Percentiles rank a stretch among this genome's conserved stretches.
These are phyloP conservation scores for Micromys minutus DNA, from an alignment of 2,113 vertebrate species.

Conservation along the genomic window DNA sequence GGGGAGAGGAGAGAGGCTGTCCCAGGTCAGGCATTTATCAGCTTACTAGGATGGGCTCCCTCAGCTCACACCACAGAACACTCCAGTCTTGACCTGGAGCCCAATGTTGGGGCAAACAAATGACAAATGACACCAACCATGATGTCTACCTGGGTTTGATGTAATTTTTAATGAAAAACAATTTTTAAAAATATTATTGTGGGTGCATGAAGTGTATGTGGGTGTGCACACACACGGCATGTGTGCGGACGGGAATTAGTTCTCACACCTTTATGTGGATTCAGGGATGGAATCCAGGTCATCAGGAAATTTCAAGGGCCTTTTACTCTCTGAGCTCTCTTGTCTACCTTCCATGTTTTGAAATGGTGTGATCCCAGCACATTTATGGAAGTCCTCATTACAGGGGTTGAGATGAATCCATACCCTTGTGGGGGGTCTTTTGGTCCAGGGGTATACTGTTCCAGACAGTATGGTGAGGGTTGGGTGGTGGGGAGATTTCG, in stretches of 20 bases:
- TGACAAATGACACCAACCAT: accelerated
- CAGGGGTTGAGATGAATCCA: accelerated
- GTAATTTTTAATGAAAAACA: not conserved
- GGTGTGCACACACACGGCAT: not conserved
- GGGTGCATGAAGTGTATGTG: not conserved
- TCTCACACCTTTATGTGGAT: not conserved
- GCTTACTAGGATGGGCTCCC: not conserved
- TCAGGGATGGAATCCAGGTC: not conserved
- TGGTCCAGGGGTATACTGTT: not conserved
- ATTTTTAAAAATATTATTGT: not conserved
- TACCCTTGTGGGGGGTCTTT: not conserved
- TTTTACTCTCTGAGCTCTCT: not conserved
- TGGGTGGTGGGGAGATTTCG: too few species aligned
- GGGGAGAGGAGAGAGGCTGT: not conserved
- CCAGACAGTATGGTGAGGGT: accelerated
- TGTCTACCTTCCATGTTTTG: not conserved
- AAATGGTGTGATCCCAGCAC: accelerated
- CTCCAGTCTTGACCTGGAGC: not conserved
- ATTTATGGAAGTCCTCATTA: accelerated
- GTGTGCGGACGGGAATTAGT: too few species aligned
- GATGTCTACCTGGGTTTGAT: accelerated
- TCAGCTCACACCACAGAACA: not conserved
- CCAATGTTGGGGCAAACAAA: accelerated
- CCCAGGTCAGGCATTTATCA: not conserved
- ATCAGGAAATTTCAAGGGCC: not conserved